phyloP scores from a whole-genome alignment of 2,888 invertebrate species.

The Euproctis similis region DNA sequence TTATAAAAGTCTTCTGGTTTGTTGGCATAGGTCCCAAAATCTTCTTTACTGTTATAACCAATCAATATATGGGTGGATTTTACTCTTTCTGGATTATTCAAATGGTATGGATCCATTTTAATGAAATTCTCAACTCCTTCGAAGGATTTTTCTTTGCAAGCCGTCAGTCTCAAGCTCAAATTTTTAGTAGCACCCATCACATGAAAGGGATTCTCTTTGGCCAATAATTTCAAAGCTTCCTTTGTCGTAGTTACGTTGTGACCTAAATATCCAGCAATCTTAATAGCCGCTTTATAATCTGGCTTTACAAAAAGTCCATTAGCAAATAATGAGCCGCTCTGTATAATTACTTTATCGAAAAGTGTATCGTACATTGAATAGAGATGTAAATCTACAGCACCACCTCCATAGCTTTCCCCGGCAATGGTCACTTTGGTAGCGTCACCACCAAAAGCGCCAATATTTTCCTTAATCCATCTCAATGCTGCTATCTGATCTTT shows the following conservation, averaged over 20 bases:
- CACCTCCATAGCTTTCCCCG: slow-evolving; percentile 51
- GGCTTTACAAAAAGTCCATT: slow-evolving; percentile 28
- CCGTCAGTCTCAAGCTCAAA: slow-evolving; percentile 22
- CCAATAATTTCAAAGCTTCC: slow-evolving; percentile 34
- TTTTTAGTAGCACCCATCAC: slow-evolving; percentile 30
- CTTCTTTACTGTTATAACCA: slow-evolving; percentile 41
- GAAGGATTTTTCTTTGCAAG: slow-evolving; percentile 34
- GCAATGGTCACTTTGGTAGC: slow-evolving; percentile 38
- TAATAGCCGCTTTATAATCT: slow-evolving; percentile 30
- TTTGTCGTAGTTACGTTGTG: slow-evolving; percentile 16
- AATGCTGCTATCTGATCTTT: slow-evolving; percentile 48
- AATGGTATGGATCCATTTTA: slow-evolving; percentile 20
- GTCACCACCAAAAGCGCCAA: slow-evolving; percentile 47
- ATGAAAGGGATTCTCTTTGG: slow-evolving; percentile 25
- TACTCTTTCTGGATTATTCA: slow-evolving; percentile 20
- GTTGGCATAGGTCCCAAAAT: slow-evolving; percentile 22
- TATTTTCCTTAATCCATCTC: slow-evolving; percentile 45
- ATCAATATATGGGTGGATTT: slow-evolving; percentile 28
- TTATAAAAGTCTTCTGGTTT: slow-evolving; percentile 20
- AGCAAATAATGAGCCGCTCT: slow-evolving; percentile 38
- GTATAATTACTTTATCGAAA: slow-evolving; percentile 40
- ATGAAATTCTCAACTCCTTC: slow-evolving; percentile 27
- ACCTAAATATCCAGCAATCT: slow-evolving; percentile 36
- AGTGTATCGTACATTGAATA: slow-evolving; percentile 32
- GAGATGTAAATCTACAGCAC: slow-evolving; percentile 42